Evolutionary conservation across 2,888 invertebrate species (phyloP).

Genomic region (Mechanitis messenoides): DNA sequence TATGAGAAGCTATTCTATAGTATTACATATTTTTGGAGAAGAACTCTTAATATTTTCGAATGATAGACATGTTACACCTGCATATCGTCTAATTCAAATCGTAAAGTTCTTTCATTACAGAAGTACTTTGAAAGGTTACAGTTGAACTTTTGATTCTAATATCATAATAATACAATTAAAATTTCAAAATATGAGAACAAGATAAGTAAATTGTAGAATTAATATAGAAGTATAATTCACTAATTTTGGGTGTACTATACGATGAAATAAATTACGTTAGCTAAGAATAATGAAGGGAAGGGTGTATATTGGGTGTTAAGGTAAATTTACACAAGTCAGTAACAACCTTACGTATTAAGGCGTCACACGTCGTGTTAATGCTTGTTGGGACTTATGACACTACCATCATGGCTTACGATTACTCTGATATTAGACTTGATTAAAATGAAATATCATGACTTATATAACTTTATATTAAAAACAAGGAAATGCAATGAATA

Average conservation of each 20-base stretch:
- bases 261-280: constrained; percentile 68
- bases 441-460: constrained; percentile 10
- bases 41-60: too few species aligned
- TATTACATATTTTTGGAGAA: too few species aligned
- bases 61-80: too few species aligned
- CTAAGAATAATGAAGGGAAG: constrained; percentile 66
- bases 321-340: constrained; percentile 72
- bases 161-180: too few species aligned
- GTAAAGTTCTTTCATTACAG: too few species aligned
- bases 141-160: too few species aligned
- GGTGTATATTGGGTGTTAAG: constrained; percentile 65
- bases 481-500: too few species aligned
- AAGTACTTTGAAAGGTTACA: too few species aligned
- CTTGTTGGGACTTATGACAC: constrained; percentile 53
- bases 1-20: too few species aligned
- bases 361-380: constrained; percentile 52
- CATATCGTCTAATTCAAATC: too few species aligned
- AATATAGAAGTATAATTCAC: constrained; percentile 25
- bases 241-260: constrained; percentile 41
- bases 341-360: constrained; percentile 72
- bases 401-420: constrained; percentile 31
- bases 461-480: too few species aligned
- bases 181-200: not conserved
- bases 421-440: constrained; percentile 17
- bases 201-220: constrained; percentile 12